Conservation (phyloP, 2,113 vertebrate species). For the Zosterops pallidus region DNA sequence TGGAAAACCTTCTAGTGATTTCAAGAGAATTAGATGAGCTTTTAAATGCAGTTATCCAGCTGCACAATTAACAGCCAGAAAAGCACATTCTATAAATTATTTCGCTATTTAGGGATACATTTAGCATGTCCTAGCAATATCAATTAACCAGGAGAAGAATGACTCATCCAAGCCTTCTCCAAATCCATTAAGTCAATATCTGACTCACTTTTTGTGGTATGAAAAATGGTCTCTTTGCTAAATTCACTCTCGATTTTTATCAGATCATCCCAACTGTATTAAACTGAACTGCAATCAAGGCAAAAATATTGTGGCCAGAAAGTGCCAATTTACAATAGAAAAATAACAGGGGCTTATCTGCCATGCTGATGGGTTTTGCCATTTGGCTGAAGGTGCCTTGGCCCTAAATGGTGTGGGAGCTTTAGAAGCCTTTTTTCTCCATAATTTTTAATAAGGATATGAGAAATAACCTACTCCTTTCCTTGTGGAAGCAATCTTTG, state of each 20-base stretch:
- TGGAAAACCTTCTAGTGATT: conserved; percentile 63
- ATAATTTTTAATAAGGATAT: background rate
- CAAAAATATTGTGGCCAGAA: background rate
- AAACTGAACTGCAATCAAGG: background rate
- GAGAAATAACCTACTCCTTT: background rate
- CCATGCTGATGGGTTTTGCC: background rate
- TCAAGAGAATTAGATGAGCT: conserved; percentile 58
- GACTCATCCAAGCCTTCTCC: conserved; percentile 53
- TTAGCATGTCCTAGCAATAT: conserved; percentile 54
- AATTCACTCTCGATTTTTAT: conserved; percentile 48
- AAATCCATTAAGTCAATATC: conserved; percentile 63
- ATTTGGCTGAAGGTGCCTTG: background rate
- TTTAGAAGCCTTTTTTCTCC: background rate
- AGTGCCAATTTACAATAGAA: background rate
- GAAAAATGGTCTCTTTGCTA: background rate
- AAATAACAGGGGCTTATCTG: background rate
- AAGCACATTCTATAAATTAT: conserved; percentile 67
- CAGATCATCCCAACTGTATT: conserved; percentile 4
- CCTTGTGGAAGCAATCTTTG: background rate
- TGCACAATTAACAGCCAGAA: conserved; percentile 63
- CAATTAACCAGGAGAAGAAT: conserved; percentile 53
- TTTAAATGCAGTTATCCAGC: conserved; percentile 63
- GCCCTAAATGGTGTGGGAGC: background rate
- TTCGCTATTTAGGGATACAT: conserved; percentile 61
- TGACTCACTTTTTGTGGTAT: conserved; percentile 53